phyloP scores from a whole-genome alignment of 2,113 vertebrate genomes.

The Protobothrops mucrosquamatus region DNA sequence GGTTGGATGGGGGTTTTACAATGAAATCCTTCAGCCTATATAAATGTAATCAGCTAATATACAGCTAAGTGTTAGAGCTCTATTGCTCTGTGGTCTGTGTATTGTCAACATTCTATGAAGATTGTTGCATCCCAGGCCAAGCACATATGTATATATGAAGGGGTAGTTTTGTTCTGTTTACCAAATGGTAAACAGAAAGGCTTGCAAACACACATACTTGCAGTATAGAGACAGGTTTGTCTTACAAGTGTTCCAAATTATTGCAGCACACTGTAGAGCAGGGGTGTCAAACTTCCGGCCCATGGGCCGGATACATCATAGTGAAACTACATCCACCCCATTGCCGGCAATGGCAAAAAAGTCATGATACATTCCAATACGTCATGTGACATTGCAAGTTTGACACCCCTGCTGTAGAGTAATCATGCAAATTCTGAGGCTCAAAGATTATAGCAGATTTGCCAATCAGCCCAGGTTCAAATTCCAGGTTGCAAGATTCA shows the following conservation, averaged over 20 bases:
- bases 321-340: too few species aligned
- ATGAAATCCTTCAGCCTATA: too few species aligned
- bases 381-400: too few species aligned
- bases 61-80: neutral
- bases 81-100: neutral
- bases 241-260: neutral
- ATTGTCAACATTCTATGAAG: neutral
- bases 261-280: neutral
- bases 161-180: neutral
- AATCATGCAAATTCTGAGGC: neutral
- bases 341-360: too few species aligned
- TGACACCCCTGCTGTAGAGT: neutral
- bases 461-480: too few species aligned
- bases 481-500: neutral
- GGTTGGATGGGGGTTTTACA: too few species aligned
- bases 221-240: neutral
- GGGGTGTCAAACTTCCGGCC: too few species aligned
- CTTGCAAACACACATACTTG: neutral
- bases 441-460: too few species aligned
- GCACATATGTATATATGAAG: neutral
- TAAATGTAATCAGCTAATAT: neutral
- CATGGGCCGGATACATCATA: too few species aligned
- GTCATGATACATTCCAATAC: fast-evolving
- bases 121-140: neutral
- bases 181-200: neutral